phyloP scores from a whole-genome alignment of 2,113 vertebrate species.

The Taurulus bubalis region DNA sequence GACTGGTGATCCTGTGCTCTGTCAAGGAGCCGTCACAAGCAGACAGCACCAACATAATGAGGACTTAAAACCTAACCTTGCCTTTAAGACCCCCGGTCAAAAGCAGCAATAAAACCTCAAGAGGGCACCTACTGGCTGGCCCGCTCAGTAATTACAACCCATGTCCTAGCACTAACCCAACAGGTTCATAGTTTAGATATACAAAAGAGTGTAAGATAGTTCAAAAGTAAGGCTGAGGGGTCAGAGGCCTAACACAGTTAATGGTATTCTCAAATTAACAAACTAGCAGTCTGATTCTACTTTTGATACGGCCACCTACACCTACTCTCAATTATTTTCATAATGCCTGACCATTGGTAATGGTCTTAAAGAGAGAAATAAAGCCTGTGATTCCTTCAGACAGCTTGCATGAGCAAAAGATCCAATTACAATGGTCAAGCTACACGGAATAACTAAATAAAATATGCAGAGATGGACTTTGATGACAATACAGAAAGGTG shows the following conservation, averaged over 20 bases:
- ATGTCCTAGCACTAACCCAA: slow-evolving; percentile 71
- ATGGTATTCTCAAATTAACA: slow-evolving; percentile 41
- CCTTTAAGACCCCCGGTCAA: slow-evolving; percentile 76
- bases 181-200: slow-evolving; percentile 71
- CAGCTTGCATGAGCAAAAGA: not conserved
- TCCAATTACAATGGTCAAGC: not conserved
- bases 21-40: slow-evolving; percentile 78
- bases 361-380: not conserved
- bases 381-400: not conserved
- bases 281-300: slow-evolving; percentile 33
- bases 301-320: slow-evolving; percentile 13
- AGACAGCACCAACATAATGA: slow-evolving; percentile 80
- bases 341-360: not conserved
- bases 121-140: slow-evolving; percentile 73
- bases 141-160: slow-evolving; percentile 71
- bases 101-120: slow-evolving; percentile 75
- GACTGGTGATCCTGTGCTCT: slow-evolving; percentile 79
- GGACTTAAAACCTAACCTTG: slow-evolving; percentile 83
- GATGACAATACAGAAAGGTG: not conserved
- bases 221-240: slow-evolving; percentile 54
- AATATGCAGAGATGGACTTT: not conserved
- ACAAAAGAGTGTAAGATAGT: slow-evolving; percentile 69
- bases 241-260: slow-evolving; percentile 43
- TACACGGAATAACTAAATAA: not conserved
- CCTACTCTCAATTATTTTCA: slow-evolving; percentile 8